phyloP scores from a whole-genome alignment of 1,140 invertebrate genomes.

The Reticulitermes speratus region DNA sequence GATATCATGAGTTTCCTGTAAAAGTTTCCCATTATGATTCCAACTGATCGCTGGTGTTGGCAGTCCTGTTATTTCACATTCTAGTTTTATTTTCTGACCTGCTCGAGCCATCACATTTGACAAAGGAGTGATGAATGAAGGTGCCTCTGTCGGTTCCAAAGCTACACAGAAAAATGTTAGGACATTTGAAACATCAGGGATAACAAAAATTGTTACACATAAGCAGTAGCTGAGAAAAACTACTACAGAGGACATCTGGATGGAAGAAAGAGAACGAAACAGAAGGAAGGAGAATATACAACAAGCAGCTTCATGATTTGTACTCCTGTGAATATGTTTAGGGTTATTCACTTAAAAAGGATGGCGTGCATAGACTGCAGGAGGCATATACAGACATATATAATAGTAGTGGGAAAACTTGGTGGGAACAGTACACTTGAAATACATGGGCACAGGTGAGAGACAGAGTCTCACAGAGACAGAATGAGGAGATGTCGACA shows the following conservation, averaged over 20 bases:
- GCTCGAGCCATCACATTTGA: constrained; percentile 62
- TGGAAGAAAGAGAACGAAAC: too few species aligned
- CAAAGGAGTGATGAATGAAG: constrained; percentile 55
- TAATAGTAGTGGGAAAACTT: too few species aligned
- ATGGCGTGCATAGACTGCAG: too few species aligned
- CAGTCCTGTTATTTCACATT: constrained; percentile 62
- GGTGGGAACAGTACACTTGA: too few species aligned
- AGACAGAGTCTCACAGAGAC: too few species aligned
- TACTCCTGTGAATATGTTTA: too few species aligned
- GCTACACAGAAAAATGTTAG: constrained; percentile 47
- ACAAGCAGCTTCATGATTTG: too few species aligned
- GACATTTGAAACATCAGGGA: background rate
- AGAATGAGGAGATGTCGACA: too few species aligned
- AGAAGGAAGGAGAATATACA: too few species aligned
- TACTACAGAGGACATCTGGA: background rate
- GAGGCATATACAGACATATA: too few species aligned
- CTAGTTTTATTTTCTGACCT: constrained; percentile 65
- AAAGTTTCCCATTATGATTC: constrained; percentile 65
- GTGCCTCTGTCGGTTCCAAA: constrained; percentile 52
- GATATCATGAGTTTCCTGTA: constrained; percentile 54
- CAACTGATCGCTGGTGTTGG: constrained; percentile 62
- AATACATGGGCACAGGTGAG: too few species aligned
- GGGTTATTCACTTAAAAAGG: too few species aligned
- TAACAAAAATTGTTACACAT: background rate
- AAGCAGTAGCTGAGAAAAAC: background rate